Conservation (phyloP, 2,113 vertebrate species). For the Eulacestoma nigropectus region DNA sequence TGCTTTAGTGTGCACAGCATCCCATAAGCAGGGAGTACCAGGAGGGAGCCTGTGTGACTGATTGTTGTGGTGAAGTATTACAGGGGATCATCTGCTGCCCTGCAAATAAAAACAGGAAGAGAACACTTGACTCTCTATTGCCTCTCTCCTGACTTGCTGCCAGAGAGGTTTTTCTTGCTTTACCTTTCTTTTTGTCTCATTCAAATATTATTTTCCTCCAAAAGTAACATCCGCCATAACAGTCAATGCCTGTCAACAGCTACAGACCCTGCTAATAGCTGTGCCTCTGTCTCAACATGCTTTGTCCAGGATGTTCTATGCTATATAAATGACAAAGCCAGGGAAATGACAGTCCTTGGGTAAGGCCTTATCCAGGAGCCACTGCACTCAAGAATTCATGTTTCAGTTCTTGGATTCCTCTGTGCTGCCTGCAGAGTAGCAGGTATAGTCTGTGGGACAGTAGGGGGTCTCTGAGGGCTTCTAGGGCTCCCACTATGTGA, state of each 20-base stretch:
- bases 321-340: background rate
- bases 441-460: background rate
- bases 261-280: background rate
- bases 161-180: background rate
- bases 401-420: background rate
- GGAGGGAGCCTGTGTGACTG: background rate
- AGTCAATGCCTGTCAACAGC: background rate
- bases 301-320: background rate
- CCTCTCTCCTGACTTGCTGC: background rate
- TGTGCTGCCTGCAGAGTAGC: background rate
- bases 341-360: background rate
- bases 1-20: background rate
- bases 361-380: background rate
- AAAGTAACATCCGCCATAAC: background rate
- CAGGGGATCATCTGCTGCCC: background rate
- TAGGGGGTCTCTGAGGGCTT: accelerated
- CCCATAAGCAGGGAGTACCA: background rate
- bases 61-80: background rate
- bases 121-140: background rate
- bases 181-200: background rate
- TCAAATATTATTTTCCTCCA: background rate
- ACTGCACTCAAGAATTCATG: background rate
- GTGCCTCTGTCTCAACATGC: background rate
- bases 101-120: background rate
- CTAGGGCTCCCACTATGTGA: background rate